Percentiles rank a stretch among this genome's conserved stretches.
Evolutionary conservation across 2,113 vertebrate genomes (phyloP).

Genomic region (Phaetusa simplex): DNA sequence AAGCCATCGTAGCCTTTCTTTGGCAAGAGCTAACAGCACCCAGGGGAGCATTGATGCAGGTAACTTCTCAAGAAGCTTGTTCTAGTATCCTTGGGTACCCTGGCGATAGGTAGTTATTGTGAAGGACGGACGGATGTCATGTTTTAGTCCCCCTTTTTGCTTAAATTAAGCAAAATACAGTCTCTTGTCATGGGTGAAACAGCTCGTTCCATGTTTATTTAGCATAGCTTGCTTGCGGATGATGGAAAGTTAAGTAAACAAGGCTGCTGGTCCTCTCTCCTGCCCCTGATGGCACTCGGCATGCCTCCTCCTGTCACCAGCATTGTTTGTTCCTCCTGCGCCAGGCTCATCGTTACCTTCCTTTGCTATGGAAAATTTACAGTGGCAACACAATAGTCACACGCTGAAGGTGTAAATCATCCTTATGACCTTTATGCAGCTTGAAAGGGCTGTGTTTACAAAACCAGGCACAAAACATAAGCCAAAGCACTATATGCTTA

Average conservation of each 20-base stretch:
- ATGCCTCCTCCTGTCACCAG: not conserved
- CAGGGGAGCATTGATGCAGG: conserved; percentile 96
- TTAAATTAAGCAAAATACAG: not conserved
- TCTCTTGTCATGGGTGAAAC: not conserved
- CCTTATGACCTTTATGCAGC: conserved; percentile 13
- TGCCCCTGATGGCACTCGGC: not conserved
- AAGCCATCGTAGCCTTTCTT: conserved; percentile 94
- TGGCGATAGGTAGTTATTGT: not conserved
- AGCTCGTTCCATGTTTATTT: not conserved
- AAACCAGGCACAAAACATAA: not conserved
- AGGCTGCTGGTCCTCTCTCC: not conserved
- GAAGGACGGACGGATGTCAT: rapidly evolving
- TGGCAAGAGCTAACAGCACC: conserved; percentile 92
- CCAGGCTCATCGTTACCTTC: not conserved
- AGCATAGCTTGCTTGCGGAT: not conserved
- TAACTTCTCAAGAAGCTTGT: conserved; percentile 33
- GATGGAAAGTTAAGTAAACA: not conserved
- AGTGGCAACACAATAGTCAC: not conserved
- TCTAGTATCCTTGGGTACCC: not conserved
- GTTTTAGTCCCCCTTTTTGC: not conserved
- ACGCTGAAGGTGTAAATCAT: conserved; percentile 16
- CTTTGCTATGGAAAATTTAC: conserved; percentile 27
- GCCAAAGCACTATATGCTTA: not conserved
- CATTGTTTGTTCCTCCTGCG: not conserved
- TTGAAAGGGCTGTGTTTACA: conserved; percentile 17